Percentiles rank a stretch among this genome's conserved stretches.
These are phyloP conservation scores for Pelodytes ibericus DNA, from an alignment of 2,797 vertebrate species.

Conservation along the genomic window DNA sequence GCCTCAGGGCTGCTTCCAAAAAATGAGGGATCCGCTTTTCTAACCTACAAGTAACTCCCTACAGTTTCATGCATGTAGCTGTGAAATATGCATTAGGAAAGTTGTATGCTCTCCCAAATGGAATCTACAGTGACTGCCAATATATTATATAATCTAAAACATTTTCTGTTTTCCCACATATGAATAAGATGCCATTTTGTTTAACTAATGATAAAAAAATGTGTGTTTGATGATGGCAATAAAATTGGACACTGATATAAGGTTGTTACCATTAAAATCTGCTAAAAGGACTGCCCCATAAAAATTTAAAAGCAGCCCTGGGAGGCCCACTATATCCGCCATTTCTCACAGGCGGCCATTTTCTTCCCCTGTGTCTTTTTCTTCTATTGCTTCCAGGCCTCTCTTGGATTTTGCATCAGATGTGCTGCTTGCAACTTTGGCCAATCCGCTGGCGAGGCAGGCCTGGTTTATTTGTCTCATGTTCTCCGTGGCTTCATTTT, in stretches of 20 bases:
- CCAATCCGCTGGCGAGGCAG: slow-evolving; percentile 87
- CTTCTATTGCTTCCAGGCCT: slow-evolving; percentile 73
- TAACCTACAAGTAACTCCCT: no score
- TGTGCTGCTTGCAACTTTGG: slow-evolving; percentile 62
- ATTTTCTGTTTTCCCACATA: not conserved
- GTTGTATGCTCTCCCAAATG: not conserved
- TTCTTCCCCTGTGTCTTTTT: slow-evolving; percentile 73
- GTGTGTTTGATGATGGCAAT: not conserved
- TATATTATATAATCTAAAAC: not conserved
- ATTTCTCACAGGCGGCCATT: slow-evolving; percentile 68
- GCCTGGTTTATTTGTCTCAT: slow-evolving; percentile 94
- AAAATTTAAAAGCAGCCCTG: slow-evolving; percentile 26
- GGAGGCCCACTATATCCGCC: not conserved
- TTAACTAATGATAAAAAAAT: not conserved
- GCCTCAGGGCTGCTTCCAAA: slow-evolving; percentile 1
- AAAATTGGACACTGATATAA: not conserved
- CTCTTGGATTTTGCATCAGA: slow-evolving; percentile 70
- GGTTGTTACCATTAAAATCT: not conserved
- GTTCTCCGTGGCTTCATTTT: slow-evolving; percentile 88
- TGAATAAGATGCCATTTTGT: not conserved
- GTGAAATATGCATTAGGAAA: not conserved
- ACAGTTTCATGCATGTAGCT: not conserved
- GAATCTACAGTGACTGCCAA: not conserved
- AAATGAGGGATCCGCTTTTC: not conserved
- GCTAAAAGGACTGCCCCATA: not conserved